Base-by-base conservation (phyloP, 1,140 invertebrate genomes). In the Zeugodacus cucurbitae region DNA sequence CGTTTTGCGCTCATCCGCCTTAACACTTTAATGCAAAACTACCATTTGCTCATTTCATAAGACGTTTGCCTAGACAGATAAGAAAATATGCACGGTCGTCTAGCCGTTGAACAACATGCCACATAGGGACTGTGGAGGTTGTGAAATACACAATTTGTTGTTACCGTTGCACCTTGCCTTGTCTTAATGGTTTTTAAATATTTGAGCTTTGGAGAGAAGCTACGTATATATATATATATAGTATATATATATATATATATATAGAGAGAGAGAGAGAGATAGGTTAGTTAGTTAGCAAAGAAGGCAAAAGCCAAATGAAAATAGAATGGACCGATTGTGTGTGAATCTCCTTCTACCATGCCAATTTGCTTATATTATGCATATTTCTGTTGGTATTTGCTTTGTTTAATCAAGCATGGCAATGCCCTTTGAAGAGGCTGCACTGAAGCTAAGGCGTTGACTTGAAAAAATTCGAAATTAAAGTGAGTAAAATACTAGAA, bases 181-280 rank as follows among this genome's bases (percentile, higher is more conserved):
- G 74, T 41, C 5, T 82, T 82, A 54, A 82, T 82, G 74, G 41
- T 82, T 48, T 82, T 82, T 54, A 82, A 82, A 82, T 82, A 82
- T 54, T 54, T 82, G 41, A 48, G n/a, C 22, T 82, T 74, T 74
- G 8, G 34, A 22, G 67, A 8, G 22, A n/a, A 41, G 6, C 20
- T n/a, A 1, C 58, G 22, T 58, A 6, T 58, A 6, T 58, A n/a
- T 58, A 17, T 58, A 17, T 58, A 17, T n/a, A n/a, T 1, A 4
- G 58, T 10, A 57, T 3, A 41, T 3, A 3, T 41, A 41, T 7
- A 3, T 41, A 7, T 7, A 41, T 3, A 41, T 41, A 41, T 7
- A 41, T 41, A n/a, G n/a, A n/a, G n/a, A n/a, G n/a, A n/a, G 48
- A 14, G 6, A 54, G 48, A 54, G 6, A 54, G 58, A 5, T 64